Base-by-base conservation (phyloP, 2,797 vertebrate genomes). In the Loriculus beryllinus region DNA sequence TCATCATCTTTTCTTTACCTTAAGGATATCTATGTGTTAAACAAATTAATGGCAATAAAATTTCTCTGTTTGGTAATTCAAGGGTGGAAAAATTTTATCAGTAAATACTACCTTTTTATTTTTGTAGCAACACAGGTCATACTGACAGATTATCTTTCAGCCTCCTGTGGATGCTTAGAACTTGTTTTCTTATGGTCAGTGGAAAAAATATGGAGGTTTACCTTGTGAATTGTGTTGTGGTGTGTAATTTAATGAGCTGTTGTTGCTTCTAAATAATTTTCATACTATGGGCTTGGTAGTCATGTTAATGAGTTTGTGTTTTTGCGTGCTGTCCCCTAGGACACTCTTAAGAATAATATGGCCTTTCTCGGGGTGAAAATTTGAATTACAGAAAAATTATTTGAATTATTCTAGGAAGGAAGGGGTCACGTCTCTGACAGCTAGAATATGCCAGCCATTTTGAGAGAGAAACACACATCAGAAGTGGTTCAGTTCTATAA, bases 221-320 rank as follows among this genome's bases (percentile, higher is more conserved):
- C 69, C 18, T 87, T 76, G 49, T 88, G 82, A 95, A 86, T 95
- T 86, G 59, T 79, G 79, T 62, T 95, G 23, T 78, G 82, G 75
- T 4, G 13, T 86, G 52, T 77, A 70, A 93, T 78, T 84, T 90
- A 95, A 86, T 59, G 77, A 94, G 87, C 94, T 96, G 56, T 62
- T 95, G 89, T 95, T 96, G 80, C 70, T 90, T 93, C 64, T 88
- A 94, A 82, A 70, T 77, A 86, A 93, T 97, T 95, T 92, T 96
- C 35, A 69, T 90, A 86, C 93, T 92, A 4, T 33, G 51, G 74
- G 89, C 93, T 97, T 83, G 91, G 59, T 75, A 75, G 75, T 69
- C 82, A 60, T 10, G 37, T 96, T 94, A 96, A 95, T 91, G 92
- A 87, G 59, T 92, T 93, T 37, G 37, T 91, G 2, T 93, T 81